These are phyloP conservation scores for Actenoides hombroni DNA, from an alignment of 2,113 vertebrate genomes.

Conservation along the genomic window DNA sequence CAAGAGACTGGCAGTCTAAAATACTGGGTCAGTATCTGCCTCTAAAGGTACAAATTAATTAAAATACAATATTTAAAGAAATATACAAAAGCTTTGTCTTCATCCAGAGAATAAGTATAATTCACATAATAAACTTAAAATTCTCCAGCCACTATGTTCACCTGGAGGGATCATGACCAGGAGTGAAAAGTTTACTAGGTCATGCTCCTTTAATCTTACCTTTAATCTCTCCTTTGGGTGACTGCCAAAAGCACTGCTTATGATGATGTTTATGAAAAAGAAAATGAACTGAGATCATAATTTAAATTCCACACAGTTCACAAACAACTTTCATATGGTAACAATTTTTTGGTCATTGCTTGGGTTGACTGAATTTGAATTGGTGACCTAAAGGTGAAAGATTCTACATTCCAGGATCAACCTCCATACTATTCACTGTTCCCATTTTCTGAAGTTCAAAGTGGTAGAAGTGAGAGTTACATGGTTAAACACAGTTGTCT, in stretches of 20 bases:
- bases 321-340: constrained; percentile 45
- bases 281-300: constrained; percentile 42
- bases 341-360: constrained; percentile 28
- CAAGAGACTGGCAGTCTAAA: neutral
- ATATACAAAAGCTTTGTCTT: neutral
- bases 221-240: neutral
- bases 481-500: neutral
- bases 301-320: constrained; percentile 37
- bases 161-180: neutral
- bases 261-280: constrained; percentile 39
- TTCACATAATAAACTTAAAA: neutral
- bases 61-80: neutral
- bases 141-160: neutral
- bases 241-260: constrained; percentile 21
- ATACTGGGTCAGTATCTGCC: neutral
- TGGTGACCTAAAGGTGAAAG: constrained; percentile 42
- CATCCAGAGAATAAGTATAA: neutral
- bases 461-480: neutral
- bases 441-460: constrained; percentile 11
- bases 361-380: constrained; percentile 36
- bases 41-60: neutral
- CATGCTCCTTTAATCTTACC: neutral
- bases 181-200: constrained; percentile 35
- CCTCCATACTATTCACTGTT: neutral
- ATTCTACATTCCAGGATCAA: constrained; percentile 8